Conservation (phyloP, 2,113 vertebrate species). For the Nycticryphes semicollaris region DNA sequence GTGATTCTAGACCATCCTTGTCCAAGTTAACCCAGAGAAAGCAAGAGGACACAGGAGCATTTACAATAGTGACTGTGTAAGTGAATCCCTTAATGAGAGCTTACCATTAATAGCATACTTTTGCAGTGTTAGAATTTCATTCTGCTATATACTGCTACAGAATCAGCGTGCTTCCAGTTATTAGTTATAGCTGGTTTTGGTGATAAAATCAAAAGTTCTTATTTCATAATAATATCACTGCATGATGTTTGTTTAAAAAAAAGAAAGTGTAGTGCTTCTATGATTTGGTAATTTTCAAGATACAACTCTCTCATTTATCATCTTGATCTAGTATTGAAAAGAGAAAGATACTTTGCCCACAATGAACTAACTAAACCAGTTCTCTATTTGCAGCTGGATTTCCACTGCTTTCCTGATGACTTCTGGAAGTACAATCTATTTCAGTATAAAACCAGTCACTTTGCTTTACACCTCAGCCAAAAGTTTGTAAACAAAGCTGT, state of each 20-base stretch:
- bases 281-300: not conserved
- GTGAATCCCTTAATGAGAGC: not conserved
- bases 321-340: not conserved
- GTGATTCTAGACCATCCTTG: constrained; percentile 34
- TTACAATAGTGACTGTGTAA: not conserved
- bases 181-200: not conserved
- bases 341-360: not conserved
- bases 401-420: not conserved
- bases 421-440: not conserved
- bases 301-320: not conserved
- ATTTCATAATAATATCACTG: not conserved
- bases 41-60: not conserved
- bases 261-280: not conserved
- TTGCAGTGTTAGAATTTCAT: not conserved
- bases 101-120: not conserved
- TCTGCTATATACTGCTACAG: not conserved
- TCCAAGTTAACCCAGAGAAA: not conserved
- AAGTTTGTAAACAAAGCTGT: not conserved
- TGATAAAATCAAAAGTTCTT: not conserved
- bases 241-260: not conserved
- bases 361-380: not conserved
- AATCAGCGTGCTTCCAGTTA: not conserved
- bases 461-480: not conserved
- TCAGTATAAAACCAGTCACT: not conserved
- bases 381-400: not conserved